Percentiles rank a stretch among this genome's conserved stretches.
Conservation (phyloP, 2,113 vertebrate genomes). For the Hippocampus mohnikei region DNA sequence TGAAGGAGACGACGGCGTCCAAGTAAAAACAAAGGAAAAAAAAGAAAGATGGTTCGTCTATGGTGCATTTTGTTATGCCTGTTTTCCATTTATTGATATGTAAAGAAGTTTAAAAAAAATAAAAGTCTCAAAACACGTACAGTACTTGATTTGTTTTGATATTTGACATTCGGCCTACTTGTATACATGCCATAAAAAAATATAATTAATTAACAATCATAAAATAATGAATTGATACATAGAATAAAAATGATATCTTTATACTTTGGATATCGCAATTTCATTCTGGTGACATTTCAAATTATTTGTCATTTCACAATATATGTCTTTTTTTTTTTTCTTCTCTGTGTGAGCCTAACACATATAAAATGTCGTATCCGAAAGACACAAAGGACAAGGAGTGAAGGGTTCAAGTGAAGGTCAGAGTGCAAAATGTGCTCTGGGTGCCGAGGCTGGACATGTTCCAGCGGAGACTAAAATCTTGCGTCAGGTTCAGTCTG, state of each 20-base stretch:
- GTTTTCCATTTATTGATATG: conserved; percentile 50
- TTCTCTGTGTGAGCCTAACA: too few species aligned
- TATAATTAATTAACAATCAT: too few species aligned
- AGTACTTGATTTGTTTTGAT: not conserved
- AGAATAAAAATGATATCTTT: too few species aligned
- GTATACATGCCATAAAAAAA: too few species aligned
- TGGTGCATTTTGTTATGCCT: conserved; percentile 61
- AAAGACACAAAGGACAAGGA: not conserved
- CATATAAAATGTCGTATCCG: too few species aligned
- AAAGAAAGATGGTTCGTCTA: conserved; percentile 15
- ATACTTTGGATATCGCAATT: too few species aligned
- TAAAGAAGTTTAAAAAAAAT: conserved; percentile 45
- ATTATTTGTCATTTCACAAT: too few species aligned
- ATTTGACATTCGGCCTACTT: not conserved
- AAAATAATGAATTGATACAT: too few species aligned
- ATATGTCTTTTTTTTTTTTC: too few species aligned
- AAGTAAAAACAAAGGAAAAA: conserved; percentile 1
- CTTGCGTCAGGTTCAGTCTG: conserved; percentile 47
- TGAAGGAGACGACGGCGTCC: conserved; percentile 8
- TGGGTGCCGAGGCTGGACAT: conserved; percentile 16
- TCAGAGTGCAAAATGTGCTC: conserved; percentile 1
- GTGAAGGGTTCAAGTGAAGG: not conserved
- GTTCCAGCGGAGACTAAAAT: conserved; percentile 51
- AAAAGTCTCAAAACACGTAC: conserved; percentile 37
- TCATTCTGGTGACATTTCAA: too few species aligned